A percentile compares a stretch with the other conserved stretches of the same genome.
Conservation (phyloP, 2,888 invertebrate genomes). For the Eristalis arbustorum region DNA sequence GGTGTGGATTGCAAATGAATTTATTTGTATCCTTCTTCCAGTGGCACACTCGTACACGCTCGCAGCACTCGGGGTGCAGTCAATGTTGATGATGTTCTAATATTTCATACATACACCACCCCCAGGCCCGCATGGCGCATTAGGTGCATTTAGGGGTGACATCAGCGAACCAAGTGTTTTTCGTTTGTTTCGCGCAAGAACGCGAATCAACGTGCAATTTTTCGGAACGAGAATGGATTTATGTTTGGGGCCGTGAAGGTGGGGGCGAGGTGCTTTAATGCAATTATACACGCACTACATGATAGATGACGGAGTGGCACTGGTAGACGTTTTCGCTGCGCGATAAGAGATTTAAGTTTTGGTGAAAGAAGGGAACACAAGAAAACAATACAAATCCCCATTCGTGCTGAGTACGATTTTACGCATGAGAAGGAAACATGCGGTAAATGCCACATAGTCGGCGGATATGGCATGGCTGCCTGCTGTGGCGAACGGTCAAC, state of each 20-base stretch:
- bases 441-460: not conserved
- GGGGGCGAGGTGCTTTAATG: not conserved
- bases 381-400: not conserved
- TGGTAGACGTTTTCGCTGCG: not conserved
- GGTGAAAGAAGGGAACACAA: not conserved
- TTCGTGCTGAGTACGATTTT: not conserved
- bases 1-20: slow-evolving; percentile 47
- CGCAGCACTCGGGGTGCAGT: slow-evolving; percentile 11
- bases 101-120: slow-evolving; percentile 42
- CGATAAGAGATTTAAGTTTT: not conserved
- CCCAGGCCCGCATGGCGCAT: not conserved
- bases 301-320: slow-evolving; percentile 18
- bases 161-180: slow-evolving; percentile 14
- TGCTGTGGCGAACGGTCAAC: no score
- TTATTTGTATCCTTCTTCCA: slow-evolving; percentile 17
- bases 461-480: not conserved
- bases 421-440: not conserved
- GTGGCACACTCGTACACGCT: not conserved
- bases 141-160: slow-evolving; percentile 36
- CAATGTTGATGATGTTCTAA: slow-evolving; percentile 51
- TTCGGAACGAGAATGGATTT: not conserved
- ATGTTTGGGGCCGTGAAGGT: no score
- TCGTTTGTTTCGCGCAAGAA: not conserved
- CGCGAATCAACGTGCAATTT: not conserved
- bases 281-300: slow-evolving; percentile 40